These are phyloP conservation scores for Apodemia duryi DNA, from an alignment of 2,888 invertebrate genomes.

Conservation along the genomic window DNA sequence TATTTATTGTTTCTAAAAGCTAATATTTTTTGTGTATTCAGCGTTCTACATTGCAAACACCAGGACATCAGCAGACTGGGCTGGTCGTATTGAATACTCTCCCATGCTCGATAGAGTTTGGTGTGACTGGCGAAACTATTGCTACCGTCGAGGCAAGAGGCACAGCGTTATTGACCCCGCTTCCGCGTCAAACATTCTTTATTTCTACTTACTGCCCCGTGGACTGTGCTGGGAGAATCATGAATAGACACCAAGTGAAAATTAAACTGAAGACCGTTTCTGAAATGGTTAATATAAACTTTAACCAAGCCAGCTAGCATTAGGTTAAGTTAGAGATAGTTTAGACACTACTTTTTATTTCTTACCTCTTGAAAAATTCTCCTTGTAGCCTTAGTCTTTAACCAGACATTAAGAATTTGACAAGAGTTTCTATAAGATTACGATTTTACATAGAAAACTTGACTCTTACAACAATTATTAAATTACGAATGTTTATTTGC, in stretches of 20 bases:
- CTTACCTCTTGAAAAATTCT: too few species aligned
- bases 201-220: slow-evolving; percentile 44
- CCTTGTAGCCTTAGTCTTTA: too few species aligned
- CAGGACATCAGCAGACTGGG: slow-evolving; percentile 64
- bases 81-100: slow-evolving; percentile 82
- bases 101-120: slow-evolving; percentile 74
- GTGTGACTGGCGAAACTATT: slow-evolving; percentile 50
- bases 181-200: slow-evolving; percentile 44
- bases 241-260: slow-evolving; percentile 43
- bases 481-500: too few species aligned
- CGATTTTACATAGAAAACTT: too few species aligned
- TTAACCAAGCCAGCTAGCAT: too few species aligned
- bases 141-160: slow-evolving; percentile 55
- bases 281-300: slow-evolving; percentile 45
- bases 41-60: slow-evolving; percentile 67
- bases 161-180: slow-evolving; percentile 59
- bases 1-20: too few species aligned
- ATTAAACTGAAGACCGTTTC: slow-evolving; percentile 49
- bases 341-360: too few species aligned
- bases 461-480: too few species aligned
- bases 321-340: too few species aligned
- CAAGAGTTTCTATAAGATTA: too few species aligned
- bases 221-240: slow-evolving; percentile 56
- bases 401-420: too few species aligned
- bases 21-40: slow-evolving; percentile 27